These are phyloP conservation scores for Smutsia temminckii DNA, from an alignment of 2,797 vertebrate genomes.

Conservation along the genomic window DNA sequence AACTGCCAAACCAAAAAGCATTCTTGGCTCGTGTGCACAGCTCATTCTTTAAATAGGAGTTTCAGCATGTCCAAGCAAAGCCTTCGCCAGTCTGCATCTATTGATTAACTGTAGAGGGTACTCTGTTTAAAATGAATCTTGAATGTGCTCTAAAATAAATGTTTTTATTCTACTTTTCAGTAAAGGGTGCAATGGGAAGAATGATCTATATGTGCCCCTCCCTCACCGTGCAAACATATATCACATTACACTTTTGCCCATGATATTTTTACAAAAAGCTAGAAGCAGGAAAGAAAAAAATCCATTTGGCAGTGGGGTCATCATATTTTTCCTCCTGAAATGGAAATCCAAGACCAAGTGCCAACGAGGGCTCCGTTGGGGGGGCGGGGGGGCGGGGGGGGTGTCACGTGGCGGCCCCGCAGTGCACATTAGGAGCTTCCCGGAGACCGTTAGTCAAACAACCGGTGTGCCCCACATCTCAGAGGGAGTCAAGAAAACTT, in stretches of 20 bases:
- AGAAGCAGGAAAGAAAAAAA: background rate
- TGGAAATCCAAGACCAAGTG: background rate
- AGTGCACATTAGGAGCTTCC: background rate
- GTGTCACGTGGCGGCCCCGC: background rate
- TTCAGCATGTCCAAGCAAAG: conserved; percentile 11
- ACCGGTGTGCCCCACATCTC: background rate
- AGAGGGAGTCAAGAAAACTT: background rate
- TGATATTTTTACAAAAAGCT: conserved; percentile 42
- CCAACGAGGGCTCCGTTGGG: background rate
- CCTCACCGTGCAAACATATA: background rate
- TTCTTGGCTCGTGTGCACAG: conserved; percentile 63
- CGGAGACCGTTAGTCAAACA: background rate
- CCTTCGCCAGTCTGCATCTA: conserved; percentile 51
- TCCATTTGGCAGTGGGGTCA: background rate
- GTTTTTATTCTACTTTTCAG: conserved; percentile 39
- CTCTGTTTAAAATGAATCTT: conserved; percentile 58
- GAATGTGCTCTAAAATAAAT: conserved; percentile 53
- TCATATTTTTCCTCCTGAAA: background rate
- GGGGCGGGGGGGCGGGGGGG: background rate
- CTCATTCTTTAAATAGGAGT: conserved; percentile 57
- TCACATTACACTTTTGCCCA: background rate
- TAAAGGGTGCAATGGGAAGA: conserved; percentile 32
- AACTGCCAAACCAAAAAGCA: conserved; percentile 72
- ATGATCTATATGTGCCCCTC: background rate
- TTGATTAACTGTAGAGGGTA: conserved; percentile 62